A percentile compares a stretch with the other conserved stretches of the same genome.
These are phyloP conservation scores for Aplodontia rufa DNA, from an alignment of 2,113 vertebrate species.

Conservation along the genomic window DNA sequence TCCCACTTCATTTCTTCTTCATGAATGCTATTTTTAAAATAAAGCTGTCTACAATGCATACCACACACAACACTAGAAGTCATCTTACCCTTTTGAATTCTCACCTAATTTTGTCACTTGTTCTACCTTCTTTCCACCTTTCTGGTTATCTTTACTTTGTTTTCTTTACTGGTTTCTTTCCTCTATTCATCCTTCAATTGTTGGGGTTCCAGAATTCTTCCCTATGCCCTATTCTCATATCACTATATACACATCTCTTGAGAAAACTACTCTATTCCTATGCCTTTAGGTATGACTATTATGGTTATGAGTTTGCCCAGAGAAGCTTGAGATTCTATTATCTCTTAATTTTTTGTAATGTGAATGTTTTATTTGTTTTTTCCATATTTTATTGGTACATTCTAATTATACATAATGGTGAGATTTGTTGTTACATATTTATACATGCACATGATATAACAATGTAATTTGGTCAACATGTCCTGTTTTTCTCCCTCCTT, in stretches of 20 bases:
- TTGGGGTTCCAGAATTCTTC: not conserved
- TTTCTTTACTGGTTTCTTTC: not conserved
- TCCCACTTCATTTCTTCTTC: not conserved
- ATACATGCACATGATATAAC: no score
- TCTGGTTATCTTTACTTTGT: not conserved
- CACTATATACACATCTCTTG: not conserved
- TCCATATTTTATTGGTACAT: no score
- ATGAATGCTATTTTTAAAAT: not conserved
- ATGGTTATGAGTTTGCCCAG: not conserved
- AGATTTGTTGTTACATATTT: no score
- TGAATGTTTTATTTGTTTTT: no score
- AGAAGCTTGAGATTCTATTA: not conserved
- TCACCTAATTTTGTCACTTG: not conserved
- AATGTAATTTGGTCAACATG: no score
- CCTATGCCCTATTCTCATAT: not conserved
- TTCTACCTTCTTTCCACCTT: not conserved
- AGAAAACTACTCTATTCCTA: not conserved
- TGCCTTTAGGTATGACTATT: not conserved
- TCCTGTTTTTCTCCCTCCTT: no score
- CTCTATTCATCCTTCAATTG: not conserved
- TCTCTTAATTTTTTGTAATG: no score
- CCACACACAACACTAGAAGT: not conserved
- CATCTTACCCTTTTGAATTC: not conserved
- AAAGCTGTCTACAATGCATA: not conserved
- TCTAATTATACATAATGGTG: no score